Conservation (phyloP, 2,888 invertebrate species). For the Merodon equestris region DNA sequence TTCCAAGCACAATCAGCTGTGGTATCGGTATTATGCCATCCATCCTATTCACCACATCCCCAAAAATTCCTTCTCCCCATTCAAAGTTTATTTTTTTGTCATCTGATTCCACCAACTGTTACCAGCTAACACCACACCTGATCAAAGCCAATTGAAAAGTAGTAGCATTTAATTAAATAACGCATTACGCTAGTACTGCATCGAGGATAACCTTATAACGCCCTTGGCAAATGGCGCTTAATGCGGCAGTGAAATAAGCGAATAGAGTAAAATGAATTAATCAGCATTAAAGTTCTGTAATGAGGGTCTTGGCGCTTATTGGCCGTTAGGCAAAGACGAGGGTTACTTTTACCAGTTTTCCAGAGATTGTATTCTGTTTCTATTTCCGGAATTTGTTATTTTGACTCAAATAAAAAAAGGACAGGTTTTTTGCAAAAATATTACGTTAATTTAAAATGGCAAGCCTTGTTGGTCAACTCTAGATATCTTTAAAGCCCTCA, state of each 20-base stretch:
- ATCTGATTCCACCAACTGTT: constrained; percentile 40
- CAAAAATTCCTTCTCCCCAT: background rate
- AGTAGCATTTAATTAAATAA: constrained; percentile 64
- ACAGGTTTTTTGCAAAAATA: too few species aligned
- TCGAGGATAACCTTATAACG: too few species aligned
- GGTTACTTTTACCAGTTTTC: too few species aligned
- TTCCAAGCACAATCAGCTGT: constrained; percentile 44
- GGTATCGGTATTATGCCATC: constrained; percentile 20
- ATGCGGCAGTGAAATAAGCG: background rate
- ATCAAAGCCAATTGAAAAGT: constrained; percentile 52
- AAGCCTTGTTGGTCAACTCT: too few species aligned
- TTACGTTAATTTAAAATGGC: too few species aligned
- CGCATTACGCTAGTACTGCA: constrained; percentile 46
- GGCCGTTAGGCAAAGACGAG: constrained; percentile 37
- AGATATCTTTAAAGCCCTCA: too few species aligned
- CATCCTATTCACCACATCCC: background rate
- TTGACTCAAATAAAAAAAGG: too few species aligned
- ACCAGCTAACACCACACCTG: constrained; percentile 31
- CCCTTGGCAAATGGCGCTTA: constrained; percentile 3
- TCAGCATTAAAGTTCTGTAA: too few species aligned
- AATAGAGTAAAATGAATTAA: constrained; percentile 44
- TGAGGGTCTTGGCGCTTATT: constrained; percentile 26
- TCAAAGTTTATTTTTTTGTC: background rate
- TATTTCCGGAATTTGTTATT: too few species aligned
- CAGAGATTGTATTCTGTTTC: too few species aligned